A percentile compares a stretch with the other conserved stretches of the same genome.
phyloP scores from a whole-genome alignment of 2,797 vertebrate species.

The Allochrocebus solatus region DNA sequence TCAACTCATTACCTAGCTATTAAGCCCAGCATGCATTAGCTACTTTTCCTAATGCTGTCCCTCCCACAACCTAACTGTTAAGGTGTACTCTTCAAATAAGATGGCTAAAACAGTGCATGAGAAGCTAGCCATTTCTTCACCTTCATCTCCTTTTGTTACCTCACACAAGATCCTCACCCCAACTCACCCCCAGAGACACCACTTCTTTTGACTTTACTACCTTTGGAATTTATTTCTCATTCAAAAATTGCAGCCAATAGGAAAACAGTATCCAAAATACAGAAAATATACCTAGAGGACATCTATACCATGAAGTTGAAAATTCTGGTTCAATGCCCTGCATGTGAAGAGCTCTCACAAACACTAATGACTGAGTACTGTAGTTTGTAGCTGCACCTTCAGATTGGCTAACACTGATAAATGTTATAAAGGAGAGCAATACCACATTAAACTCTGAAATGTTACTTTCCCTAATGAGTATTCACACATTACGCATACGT shows the following conservation, averaged over 20 bases:
- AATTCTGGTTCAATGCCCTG: background rate
- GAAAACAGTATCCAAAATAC: background rate
- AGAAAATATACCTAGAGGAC: background rate
- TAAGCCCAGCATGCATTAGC: background rate
- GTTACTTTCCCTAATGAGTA: background rate
- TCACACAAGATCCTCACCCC: background rate
- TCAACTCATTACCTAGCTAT: background rate
- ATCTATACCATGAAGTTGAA: background rate
- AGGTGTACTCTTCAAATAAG: background rate
- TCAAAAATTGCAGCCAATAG: background rate
- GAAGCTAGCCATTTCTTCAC: background rate
- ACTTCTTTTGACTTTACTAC: background rate
- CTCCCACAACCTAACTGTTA: background rate
- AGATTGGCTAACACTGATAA: background rate
- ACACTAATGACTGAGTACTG: background rate
- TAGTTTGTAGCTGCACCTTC: background rate
- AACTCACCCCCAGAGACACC: background rate
- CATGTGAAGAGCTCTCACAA: background rate
- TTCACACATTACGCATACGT: background rate
- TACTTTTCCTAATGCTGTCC: background rate
- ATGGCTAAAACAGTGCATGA: background rate
- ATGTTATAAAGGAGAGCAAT: background rate
- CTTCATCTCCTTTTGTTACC: background rate
- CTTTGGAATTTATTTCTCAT: constrained; percentile 16
- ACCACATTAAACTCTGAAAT: background rate